Conservation (phyloP, 2,888 invertebrate genomes). For the Nasonia oneida region DNA sequence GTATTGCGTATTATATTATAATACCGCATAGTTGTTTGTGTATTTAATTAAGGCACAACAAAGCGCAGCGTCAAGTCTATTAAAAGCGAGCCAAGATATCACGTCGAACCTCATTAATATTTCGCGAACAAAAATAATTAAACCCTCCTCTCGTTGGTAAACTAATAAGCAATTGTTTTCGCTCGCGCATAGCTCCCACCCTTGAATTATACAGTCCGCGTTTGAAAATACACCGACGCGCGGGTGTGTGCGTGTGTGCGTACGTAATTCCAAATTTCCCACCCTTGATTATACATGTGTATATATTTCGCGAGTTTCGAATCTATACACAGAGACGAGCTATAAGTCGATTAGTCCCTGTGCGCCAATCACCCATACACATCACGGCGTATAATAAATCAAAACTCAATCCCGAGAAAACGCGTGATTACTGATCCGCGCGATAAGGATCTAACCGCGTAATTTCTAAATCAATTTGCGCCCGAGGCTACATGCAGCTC, state of each 20-base stretch:
- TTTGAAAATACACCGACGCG: neutral
- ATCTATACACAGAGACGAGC: neutral
- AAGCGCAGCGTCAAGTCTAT: too few relatives aligned
- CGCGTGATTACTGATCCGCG: neutral
- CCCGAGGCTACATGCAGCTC: constrained; percentile 9
- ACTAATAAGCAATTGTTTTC: neutral
- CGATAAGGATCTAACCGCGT: neutral
- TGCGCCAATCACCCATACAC: neutral
- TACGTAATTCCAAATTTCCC: neutral
- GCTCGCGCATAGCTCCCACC: neutral
- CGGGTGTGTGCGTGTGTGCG: too few relatives aligned
- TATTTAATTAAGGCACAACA: too few relatives aligned
- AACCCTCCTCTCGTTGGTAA: neutral
- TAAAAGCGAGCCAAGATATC: too few relatives aligned
- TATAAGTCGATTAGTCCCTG: neutral
- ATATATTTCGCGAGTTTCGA: neutral
- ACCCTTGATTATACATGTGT: neutral
- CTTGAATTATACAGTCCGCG: neutral
- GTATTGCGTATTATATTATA: too few relatives aligned
- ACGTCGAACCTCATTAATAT: too few relatives aligned
- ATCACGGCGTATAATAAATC: neutral
- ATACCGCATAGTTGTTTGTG: too few relatives aligned
- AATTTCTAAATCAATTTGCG: constrained; percentile 38
- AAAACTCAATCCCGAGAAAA: neutral
- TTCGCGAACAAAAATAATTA: too few relatives aligned